phyloP scores from a whole-genome alignment of 2,797 vertebrate species.

The Cyprinodon diabolis region DNA sequence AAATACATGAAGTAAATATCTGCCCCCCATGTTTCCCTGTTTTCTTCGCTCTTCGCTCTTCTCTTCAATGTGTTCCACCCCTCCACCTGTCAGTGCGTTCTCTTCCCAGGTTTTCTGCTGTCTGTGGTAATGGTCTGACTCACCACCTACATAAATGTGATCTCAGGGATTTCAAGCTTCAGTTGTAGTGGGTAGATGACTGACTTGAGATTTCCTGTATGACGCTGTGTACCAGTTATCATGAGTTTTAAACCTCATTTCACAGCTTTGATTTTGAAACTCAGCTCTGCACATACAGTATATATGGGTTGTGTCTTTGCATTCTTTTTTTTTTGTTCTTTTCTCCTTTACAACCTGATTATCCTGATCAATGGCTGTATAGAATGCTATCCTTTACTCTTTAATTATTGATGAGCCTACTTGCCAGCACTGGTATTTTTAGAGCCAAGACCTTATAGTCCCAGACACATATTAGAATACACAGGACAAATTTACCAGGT shows the following conservation, averaged over 20 bases:
- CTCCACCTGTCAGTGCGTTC: conserved; percentile 21
- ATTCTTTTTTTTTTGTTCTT: not conserved
- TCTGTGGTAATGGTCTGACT: conserved; percentile 49
- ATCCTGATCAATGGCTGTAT: conserved; percentile 52
- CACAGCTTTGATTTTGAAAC: conserved; percentile 14
- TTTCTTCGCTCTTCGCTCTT: not conserved
- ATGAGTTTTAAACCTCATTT: conserved; percentile 11
- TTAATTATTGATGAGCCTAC: conserved; percentile 65
- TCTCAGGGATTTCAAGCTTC: conserved; percentile 24
- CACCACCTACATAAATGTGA: conserved; percentile 28
- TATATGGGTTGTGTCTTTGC: not conserved
- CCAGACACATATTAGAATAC: conserved; percentile 5
- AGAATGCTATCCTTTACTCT: conserved; percentile 33
- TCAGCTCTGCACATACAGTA: not conserved
- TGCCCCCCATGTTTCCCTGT: conserved; percentile 6
- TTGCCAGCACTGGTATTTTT: conserved; percentile 53
- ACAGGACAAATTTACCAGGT: not conserved
- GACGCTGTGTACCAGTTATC: not conserved
- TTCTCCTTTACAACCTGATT: conserved; percentile 42
- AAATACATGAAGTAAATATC: conserved; percentile 5
- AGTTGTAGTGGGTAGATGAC: conserved; percentile 24
- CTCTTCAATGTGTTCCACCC: not conserved
- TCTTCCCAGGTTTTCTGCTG: conserved; percentile 12
- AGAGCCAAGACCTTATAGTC: conserved; percentile 25
- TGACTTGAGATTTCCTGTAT: conserved; percentile 33